Percentiles rank a stretch among this genome's conserved stretches.
phyloP scores from a whole-genome alignment of 2,888 invertebrate genomes.

The Drosophila tripunctata region DNA sequence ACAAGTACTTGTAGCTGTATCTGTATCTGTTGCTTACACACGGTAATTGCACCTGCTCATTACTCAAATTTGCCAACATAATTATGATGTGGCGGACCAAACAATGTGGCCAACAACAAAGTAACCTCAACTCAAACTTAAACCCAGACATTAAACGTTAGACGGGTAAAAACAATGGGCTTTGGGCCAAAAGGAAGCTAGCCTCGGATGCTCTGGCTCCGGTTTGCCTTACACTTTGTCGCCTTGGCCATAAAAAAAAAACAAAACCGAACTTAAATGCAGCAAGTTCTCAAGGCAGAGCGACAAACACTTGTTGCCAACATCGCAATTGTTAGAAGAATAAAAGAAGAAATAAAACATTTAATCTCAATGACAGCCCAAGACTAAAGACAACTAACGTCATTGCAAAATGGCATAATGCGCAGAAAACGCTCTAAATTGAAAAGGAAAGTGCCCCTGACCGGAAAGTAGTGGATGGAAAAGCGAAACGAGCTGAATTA shows the following conservation, averaged over 20 bases:
- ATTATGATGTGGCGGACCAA: constrained; percentile 54
- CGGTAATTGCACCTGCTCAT: constrained; percentile 65
- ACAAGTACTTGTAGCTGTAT: too few relatives aligned
- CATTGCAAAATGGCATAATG: constrained; percentile 65
- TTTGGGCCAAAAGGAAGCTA: constrained; percentile 48
- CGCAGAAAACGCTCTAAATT: constrained; percentile 50
- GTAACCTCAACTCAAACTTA: not conserved
- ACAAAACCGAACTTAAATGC: constrained; percentile 1
- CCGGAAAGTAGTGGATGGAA: constrained; percentile 56
- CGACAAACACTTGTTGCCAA: constrained; percentile 49
- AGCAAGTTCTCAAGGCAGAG: constrained; percentile 55
- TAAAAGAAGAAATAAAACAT: constrained; percentile 11
- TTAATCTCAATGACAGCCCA: constrained; percentile 51
- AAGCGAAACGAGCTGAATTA: constrained; percentile 32
- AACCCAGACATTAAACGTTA: too few relatives aligned
- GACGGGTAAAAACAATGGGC: constrained; percentile 32
- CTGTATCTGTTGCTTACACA: constrained; percentile 37
- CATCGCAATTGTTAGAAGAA: constrained; percentile 2
- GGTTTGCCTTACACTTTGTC: constrained; percentile 10
- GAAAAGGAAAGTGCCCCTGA: constrained; percentile 78
- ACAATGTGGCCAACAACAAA: constrained; percentile 42
- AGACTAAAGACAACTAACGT: constrained; percentile 31
- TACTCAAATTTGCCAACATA: constrained; percentile 74
- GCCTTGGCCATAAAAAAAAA: constrained; percentile 28
- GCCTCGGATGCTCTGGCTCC: constrained; percentile 1